Evolutionary conservation across 2,888 invertebrate species (phyloP).

Genomic region (Galeopsomyia nigrocyanea): DNA sequence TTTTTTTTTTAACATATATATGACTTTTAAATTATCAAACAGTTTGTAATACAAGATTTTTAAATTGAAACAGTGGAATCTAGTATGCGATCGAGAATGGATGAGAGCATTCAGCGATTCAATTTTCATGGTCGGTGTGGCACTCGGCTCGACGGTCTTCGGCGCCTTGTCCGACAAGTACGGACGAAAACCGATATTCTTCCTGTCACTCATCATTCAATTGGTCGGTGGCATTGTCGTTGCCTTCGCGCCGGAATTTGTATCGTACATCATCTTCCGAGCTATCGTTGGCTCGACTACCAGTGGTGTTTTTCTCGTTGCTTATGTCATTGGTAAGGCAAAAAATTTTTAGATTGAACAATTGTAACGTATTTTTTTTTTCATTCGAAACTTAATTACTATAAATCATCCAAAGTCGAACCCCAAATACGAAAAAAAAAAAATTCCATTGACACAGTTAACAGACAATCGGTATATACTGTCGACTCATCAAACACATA

Average conservation of each 20-base stretch:
- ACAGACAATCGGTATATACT: too few species aligned
- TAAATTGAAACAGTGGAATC: constrained; percentile 76
- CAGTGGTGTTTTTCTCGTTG: constrained; percentile 83
- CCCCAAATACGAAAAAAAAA: too few species aligned
- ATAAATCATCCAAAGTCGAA: background rate
- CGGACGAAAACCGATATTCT: constrained; percentile 81
- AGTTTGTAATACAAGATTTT: too few species aligned
- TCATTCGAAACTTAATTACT: background rate
- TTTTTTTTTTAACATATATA: too few species aligned
- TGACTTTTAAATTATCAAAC: too few species aligned
- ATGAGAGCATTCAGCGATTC: constrained; percentile 77
- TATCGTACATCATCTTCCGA: constrained; percentile 77
- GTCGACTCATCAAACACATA: too few species aligned
- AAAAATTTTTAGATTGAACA: too few species aligned
- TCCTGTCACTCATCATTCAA: constrained; percentile 79
- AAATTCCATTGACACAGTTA: too few species aligned
- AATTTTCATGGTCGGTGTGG: constrained; percentile 80
- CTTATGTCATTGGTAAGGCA: constrained; percentile 82
- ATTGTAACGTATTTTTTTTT: constrained; percentile 8
- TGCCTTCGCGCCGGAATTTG: constrained; percentile 78
- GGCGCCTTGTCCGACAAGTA: constrained; percentile 81
- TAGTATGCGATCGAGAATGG: constrained; percentile 77
- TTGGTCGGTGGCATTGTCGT: constrained; percentile 78
- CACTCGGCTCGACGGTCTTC: constrained; percentile 80
- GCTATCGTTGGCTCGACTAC: constrained; percentile 80